Base-by-base conservation (phyloP, 1,140 invertebrate genomes). In the Heliconius hermathena region DNA sequence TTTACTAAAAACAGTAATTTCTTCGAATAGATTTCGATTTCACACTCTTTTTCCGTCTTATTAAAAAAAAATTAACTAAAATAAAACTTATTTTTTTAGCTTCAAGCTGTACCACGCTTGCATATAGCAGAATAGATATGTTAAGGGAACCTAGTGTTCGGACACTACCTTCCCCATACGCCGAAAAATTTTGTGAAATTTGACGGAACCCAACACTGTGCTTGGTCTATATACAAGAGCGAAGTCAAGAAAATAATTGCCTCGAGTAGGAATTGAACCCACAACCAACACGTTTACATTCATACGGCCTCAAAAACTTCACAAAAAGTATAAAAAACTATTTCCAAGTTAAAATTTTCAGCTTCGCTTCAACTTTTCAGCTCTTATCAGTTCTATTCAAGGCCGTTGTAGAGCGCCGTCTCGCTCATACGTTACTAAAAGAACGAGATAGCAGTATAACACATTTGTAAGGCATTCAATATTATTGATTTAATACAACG, bases 401-500 rank as follows among this genome's bases (percentile, higher is more conserved):
- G 60, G 60, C 60, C 60, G 60, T 6, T 66, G 60, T 66, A 66
- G 26, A 16, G 60, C 60, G 60, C 66, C 70, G 54, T 52, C 70
- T 72, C 76, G 41, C 26, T 49, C 70, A 22, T 46, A 52, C 41
- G 16, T 60, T 26, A 4, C 18, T 8, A 9, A 33, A 13, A 36
- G 66, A 72, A 26, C 9, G 76, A 36, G 66, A 71, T 26, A n/a
- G 66, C 26, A 16, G 26, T 52, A 49, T 29, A 66, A 66, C 60
- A 66, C 60, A 66, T 29, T 66, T 29, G 60, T 66, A 66, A 66
- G 60, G 60, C 60, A 66, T 66, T 66, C 60, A 66, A 66, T 66
- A 66, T 66, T 66, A 66, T 66, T 66, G 60, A 66, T 66, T 66
- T 66, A 66, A 66, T 16, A 66, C 60, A 66, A 26, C 11, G 60